A percentile compares a stretch with the other conserved stretches of the same genome.
Conservation (phyloP, 2,888 invertebrate genomes). For the Plusia festucae region DNA sequence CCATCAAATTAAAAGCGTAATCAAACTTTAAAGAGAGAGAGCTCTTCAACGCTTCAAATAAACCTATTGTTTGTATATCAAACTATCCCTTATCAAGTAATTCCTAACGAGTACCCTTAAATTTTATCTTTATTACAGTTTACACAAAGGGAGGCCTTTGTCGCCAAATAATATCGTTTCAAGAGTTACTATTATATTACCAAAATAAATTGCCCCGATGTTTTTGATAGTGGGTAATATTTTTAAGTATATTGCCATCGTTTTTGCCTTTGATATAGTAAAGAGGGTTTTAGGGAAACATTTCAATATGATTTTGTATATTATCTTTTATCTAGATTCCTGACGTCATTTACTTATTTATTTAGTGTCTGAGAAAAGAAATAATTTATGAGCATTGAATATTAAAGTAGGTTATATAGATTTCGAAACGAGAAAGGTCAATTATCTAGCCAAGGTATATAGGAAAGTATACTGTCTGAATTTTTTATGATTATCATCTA, state of each 20-base stretch:
- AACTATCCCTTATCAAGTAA: conserved; percentile 56
- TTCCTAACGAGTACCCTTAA: conserved; percentile 58
- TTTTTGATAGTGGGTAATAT: conserved; percentile 41
- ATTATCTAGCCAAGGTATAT: too few species aligned
- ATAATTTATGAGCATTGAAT: not conserved
- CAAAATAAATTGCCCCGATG: conserved; percentile 55
- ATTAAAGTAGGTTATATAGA: too few species aligned
- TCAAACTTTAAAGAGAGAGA: conserved; percentile 21
- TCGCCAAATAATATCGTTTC: conserved; percentile 47
- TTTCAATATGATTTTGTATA: conserved; percentile 1
- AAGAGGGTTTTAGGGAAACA: not conserved
- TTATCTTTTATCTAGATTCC: not conserved
- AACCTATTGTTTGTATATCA: conserved; percentile 50
- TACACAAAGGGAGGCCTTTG: conserved; percentile 60
- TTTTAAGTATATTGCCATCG: conserved; percentile 34
- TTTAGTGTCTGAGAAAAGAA: not conserved
- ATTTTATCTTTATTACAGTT: conserved; percentile 66
- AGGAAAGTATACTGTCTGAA: too few species aligned
- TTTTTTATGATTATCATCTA: too few species aligned
- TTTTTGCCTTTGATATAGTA: not conserved
- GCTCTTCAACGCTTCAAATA: conserved; percentile 27
- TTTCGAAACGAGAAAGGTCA: too few species aligned
- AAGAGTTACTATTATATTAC: conserved; percentile 52
- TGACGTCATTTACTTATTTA: not conserved
- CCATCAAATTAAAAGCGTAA: not conserved